These are phyloP conservation scores for Myoxocephalus aenaeus DNA, from an alignment of 2,797 vertebrate genomes.

Conservation along the genomic window DNA sequence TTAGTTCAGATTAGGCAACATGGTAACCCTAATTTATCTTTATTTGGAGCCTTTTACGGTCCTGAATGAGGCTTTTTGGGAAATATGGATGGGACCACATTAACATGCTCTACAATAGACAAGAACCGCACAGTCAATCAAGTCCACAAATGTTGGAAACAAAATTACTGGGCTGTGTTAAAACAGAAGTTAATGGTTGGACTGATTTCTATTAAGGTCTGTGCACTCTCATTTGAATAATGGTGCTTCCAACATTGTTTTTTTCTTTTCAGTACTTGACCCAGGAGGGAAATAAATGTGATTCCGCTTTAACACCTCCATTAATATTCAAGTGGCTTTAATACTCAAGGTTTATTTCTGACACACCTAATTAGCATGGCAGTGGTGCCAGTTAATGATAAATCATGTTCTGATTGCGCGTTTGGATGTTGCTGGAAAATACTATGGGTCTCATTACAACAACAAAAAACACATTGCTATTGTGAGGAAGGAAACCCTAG, in stretches of 20 bases:
- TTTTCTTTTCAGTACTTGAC: conserved; percentile 78
- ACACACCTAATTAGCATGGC: conserved; percentile 70
- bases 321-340: conserved; percentile 85
- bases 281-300: conserved; percentile 75
- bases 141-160: conserved; percentile 66
- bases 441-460: conserved; percentile 28
- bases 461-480: conserved; percentile 10
- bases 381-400: conserved; percentile 51
- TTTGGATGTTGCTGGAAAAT: conserved; percentile 21
- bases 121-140: conserved; percentile 67
- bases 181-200: conserved; percentile 80
- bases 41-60: conserved; percentile 77
- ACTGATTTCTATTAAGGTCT: conserved; percentile 82
- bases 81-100: conserved; percentile 70
- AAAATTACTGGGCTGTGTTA: conserved; percentile 73
- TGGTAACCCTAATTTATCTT: conserved; percentile 75
- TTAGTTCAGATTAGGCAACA: conserved; percentile 75
- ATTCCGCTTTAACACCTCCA: conserved; percentile 77
- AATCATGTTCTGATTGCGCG: conserved; percentile 63
- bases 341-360: conserved; percentile 77
- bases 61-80: conserved; percentile 75
- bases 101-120: conserved; percentile 73
- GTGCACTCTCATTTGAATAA: conserved; percentile 86
- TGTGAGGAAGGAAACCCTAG: conserved; percentile 3
- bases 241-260: conserved; percentile 79